Base-by-base conservation (phyloP, 2,113 vertebrate genomes). In the Phocoena phocoena region DNA sequence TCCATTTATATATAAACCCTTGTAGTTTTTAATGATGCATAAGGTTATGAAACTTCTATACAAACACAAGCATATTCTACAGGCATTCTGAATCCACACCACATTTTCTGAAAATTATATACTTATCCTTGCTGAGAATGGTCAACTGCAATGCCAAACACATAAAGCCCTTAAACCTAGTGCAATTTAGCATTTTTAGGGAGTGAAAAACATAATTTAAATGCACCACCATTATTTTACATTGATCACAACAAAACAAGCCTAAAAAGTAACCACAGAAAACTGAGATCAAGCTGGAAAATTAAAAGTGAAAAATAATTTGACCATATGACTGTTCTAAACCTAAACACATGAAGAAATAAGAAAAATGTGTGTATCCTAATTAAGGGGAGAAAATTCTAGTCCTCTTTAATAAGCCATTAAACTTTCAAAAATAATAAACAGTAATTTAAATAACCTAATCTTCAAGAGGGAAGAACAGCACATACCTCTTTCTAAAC, bases 261-360 rank as follows among this genome's bases (percentile, higher is more conserved):
- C 41, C 70, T 90, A 36, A 94, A 86, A 79, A 93, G 36, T 47
- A 86, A 85, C 18, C 26, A 81, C 0, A 81, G 33, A 74, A 95
- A 96, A 94, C 13, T 44, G 3, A 92, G 8, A 83, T 47, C 5
- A 58, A 88, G 8, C 0, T 80, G 91, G 26, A 65, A 94, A 88
- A 74, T 76, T 83, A 79, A 90, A 96, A 63, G 8, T 17, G 14
- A 96, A 96, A 97, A 96, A 31, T 88, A 74, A 81, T 36, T 68
- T 89, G 53, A 58, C 5, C 3, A 41, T 31, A 65, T 65, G 12
- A 93, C 18, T 88, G 12, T 44, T 76, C 73, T 88, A 97, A 88
- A 85, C 1, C 47, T 84, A 84, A 93, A 93, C 23, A 65, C 5
- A 77, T 2, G 14, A 95, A 77, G 33, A 74, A 83, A 86, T 28